phyloP scores from a whole-genome alignment of 64 coral and sea anemone species.

The Platygyra sinensis region DNA sequence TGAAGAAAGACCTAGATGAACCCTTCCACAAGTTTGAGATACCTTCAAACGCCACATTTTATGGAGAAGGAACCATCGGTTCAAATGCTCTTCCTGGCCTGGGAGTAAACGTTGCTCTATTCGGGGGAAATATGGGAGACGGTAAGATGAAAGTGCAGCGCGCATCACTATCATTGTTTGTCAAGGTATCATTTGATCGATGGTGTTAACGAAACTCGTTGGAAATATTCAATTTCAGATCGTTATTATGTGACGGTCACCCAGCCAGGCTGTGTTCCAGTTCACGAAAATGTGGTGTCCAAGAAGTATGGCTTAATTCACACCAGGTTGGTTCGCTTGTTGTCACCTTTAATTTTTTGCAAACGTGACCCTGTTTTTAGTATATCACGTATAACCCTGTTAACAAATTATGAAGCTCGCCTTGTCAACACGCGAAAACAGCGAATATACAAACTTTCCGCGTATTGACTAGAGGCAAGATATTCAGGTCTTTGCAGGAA shows the following conservation, averaged over 20 bases:
- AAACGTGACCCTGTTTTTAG: background rate
- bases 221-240: background rate
- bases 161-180: background rate
- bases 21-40: conserved; percentile 6
- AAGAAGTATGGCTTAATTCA: background rate
- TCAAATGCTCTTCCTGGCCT: conserved; percentile 12
- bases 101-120: background rate
- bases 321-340: background rate
- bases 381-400: background rate
- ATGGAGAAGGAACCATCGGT: conserved; percentile 2
- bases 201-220: too few relatives aligned
- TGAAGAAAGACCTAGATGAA: background rate
- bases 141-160: background rate
- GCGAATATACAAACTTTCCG: too few relatives aligned
- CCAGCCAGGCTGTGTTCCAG: background rate
- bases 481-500: too few relatives aligned
- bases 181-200: too few relatives aligned
- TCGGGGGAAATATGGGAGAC: background rate
- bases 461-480: too few relatives aligned
- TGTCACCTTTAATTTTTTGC: background rate
- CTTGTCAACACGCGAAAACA: too few relatives aligned
- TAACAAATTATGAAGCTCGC: too few relatives aligned
- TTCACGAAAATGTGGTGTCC: background rate
- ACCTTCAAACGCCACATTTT: background rate
- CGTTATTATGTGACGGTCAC: conserved; percentile 5